Evolutionary conservation across 2,797 vertebrate genomes (phyloP).

Genomic region (Urocyon cinereoargenteus): DNA sequence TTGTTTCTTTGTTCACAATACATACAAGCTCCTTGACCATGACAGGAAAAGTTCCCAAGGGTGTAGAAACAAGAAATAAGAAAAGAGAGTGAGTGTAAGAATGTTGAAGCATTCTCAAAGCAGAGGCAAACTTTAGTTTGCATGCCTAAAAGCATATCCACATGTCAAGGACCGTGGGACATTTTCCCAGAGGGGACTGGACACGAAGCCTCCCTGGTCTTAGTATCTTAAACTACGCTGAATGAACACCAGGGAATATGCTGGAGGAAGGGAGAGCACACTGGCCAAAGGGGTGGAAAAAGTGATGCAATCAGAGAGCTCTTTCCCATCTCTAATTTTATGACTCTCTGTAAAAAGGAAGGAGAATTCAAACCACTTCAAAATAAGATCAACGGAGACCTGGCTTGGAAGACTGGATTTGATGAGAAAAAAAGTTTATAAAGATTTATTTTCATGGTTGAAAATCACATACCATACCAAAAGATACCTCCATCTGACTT

Average conservation of each 20-base stretch:
- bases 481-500: not conserved
- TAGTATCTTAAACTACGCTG: slow-evolving; percentile 73
- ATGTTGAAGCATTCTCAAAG: not conserved
- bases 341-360: slow-evolving; percentile 83
- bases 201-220: slow-evolving; percentile 66
- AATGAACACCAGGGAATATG: slow-evolving; percentile 75
- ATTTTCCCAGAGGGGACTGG: slow-evolving; percentile 66
- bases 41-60: not conserved
- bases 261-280: slow-evolving; percentile 36
- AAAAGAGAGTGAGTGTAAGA: not conserved
- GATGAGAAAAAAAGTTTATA: not conserved
- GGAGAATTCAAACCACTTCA: slow-evolving; percentile 74
- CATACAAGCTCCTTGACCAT: not conserved
- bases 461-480: not conserved
- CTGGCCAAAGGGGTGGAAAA: slow-evolving; percentile 78
- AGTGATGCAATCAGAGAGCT: slow-evolving; percentile 70
- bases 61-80: not conserved
- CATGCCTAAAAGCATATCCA: slow-evolving; percentile 42
- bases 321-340: slow-evolving; percentile 84
- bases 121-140: not conserved
- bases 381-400: slow-evolving; percentile 67
- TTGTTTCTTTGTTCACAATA: slow-evolving; percentile 39
- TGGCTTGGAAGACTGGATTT: not conserved
- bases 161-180: slow-evolving; percentile 64
- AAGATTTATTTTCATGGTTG: not conserved